phyloP scores from a whole-genome alignment of 2,888 invertebrate genomes.

The Ditula angustiorana region DNA sequence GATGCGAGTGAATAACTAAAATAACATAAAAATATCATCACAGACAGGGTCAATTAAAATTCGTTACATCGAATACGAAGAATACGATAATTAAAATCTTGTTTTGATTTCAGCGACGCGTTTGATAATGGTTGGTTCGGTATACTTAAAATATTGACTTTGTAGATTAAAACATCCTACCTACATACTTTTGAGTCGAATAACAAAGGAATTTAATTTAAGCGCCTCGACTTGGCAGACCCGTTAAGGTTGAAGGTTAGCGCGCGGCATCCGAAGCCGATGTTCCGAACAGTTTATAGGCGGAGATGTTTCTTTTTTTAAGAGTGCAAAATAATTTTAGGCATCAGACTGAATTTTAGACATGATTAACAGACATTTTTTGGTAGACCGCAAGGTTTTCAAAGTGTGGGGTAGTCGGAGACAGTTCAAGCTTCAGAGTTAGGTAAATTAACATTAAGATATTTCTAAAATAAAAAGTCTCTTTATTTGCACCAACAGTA shows the following conservation, averaged over 20 bases:
- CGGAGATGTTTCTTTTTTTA: constrained; percentile 23
- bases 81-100: constrained; percentile 7
- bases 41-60: constrained; percentile 6
- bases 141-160: constrained; percentile 3
- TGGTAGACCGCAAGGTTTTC: not conserved
- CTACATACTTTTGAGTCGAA: constrained; percentile 14
- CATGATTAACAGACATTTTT: not conserved
- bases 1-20: constrained; percentile 7
- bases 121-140: constrained; percentile 4
- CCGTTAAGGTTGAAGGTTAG: constrained; percentile 39
- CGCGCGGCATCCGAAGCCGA: constrained; percentile 25
- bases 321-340: constrained; percentile 24
- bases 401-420: not conserved
- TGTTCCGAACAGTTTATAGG: constrained; percentile 25
- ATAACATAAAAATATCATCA: constrained; percentile 9
- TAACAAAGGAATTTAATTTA: constrained; percentile 38
- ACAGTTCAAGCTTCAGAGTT: no score
- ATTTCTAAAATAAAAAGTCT: no score
- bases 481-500: no score
- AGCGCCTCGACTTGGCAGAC: constrained; percentile 26
- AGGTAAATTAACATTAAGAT: no score
- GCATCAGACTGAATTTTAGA: not conserved
- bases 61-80: not conserved
- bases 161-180: constrained; percentile 12
- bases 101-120: constrained; percentile 2